Evolutionary conservation across 2,888 invertebrate genomes (phyloP), one percentile per base, ranked within the genome.

Genomic region (Eristalinus aeneus): DNA sequence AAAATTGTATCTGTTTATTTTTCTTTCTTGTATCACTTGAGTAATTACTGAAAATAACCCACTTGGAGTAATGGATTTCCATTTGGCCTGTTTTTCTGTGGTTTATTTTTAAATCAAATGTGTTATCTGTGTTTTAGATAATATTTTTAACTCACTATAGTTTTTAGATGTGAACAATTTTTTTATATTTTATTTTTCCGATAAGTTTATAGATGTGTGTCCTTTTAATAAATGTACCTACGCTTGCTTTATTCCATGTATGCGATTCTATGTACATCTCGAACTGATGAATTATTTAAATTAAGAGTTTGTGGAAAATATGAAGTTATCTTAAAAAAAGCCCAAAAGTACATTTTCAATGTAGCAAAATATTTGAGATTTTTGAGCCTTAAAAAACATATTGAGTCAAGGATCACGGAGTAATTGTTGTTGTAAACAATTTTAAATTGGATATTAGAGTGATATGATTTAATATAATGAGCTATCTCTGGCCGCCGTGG

Each of bases 221-320:
- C 86, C 86, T 82, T 86, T 86, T 67, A 82, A 86, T 86, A 58
- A 73, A 73, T 65, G 69, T 73, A 64, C 81, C 81, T 81, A 77
- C 81, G 85, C 85, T 85, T 85, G 75, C 11, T 23, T 36, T 61
- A 68, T 77, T 73, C 23, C 5, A 20, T 54, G 10, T 67, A 22
- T 0, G n/a, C n/a, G n/a, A 61, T 20, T 10, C 20, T 22, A 12
- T n/a, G 10, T 5, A 27, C 23, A 46, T 27, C 31, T 16, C 1
- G 60, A 53, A 69, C 10, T 34, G 8, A 6, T 16, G 61, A 79
- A 79, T 67, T 67, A 67, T 73, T 68, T 31, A 67, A 32, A 67
- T 65, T 56, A 3, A 20, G n/a, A 36, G n/a, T 20, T 8, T 46
- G 46, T 16, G 46, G 46, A 8, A 16, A 46, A 46, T 46, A 46